phyloP scores from a whole-genome alignment of 2,797 vertebrate genomes.

The Lepilemur ruficaudatus region DNA sequence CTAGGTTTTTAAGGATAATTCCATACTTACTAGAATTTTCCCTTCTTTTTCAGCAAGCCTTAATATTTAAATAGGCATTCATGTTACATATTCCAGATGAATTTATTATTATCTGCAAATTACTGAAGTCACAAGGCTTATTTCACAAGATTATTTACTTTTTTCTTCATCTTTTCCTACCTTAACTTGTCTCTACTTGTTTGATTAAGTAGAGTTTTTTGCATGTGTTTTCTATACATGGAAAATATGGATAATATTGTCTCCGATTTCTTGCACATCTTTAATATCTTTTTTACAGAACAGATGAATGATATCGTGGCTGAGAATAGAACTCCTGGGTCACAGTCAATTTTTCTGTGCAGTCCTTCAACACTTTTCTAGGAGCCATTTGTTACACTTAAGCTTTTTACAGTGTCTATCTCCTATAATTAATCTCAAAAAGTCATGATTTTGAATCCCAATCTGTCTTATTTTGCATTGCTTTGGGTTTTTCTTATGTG shows the following conservation, averaged over 20 bases:
- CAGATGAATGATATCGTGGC: not conserved
- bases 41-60: not conserved
- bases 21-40: not conserved
- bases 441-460: not conserved
- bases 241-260: not conserved
- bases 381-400: not conserved
- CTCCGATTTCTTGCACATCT: not conserved
- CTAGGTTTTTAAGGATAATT: not conserved
- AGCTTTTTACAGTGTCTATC: not conserved
- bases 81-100: not conserved
- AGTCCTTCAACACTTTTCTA: not conserved
- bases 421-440: not conserved
- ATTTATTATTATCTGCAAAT: not conserved
- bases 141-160: not conserved
- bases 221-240: not conserved
- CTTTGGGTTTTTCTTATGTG: not conserved
- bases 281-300: not conserved
- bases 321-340: not conserved
- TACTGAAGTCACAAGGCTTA: not conserved
- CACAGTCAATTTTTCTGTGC: not conserved
- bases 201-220: not conserved
- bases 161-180: not conserved
- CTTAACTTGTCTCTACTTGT: not conserved
- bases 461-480: not conserved
- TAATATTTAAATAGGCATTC: not conserved